Evolutionary conservation across 2,797 vertebrate species (phyloP).

Genomic region (Semotilus atromaculatus): DNA sequence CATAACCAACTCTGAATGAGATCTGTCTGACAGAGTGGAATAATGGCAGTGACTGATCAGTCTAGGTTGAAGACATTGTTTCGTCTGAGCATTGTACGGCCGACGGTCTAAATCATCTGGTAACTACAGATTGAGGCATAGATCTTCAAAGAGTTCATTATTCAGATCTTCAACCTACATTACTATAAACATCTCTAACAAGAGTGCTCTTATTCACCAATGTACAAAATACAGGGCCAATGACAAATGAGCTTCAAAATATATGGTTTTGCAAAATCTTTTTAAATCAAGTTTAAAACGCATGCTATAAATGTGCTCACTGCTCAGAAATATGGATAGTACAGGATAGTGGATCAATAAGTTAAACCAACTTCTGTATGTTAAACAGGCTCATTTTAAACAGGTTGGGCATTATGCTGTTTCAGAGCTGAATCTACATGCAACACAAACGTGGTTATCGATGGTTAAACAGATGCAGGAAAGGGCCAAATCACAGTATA

Average conservation of each 20-base stretch:
- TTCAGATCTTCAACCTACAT: not conserved
- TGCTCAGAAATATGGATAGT: not conserved
- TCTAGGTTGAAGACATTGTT: slow-evolving; percentile 37
- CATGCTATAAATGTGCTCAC: not conserved
- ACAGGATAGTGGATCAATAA: not conserved
- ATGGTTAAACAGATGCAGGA: not conserved
- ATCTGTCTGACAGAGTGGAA: slow-evolving; percentile 33
- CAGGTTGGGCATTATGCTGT: not conserved
- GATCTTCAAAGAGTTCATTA: slow-evolving; percentile 12
- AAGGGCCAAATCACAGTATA: not conserved
- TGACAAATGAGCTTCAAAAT: not conserved
- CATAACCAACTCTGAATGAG: slow-evolving; percentile 33
- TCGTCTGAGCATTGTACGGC: not conserved
- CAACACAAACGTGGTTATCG: not conserved
- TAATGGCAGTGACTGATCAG: slow-evolving; percentile 53
- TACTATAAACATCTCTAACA: not conserved
- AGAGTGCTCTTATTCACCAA: not conserved
- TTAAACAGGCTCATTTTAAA: not conserved
- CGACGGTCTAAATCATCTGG: not conserved
- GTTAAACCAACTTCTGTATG: not conserved
- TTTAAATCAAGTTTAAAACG: not conserved
- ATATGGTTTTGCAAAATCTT: not conserved
- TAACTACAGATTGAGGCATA: not conserved
- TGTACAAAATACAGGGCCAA: not conserved
- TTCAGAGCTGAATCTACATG: not conserved